A percentile compares a stretch with the other conserved stretches of the same genome.
Conservation (phyloP, 2,888 invertebrate species). For the Brachynemurus nebulosus region DNA sequence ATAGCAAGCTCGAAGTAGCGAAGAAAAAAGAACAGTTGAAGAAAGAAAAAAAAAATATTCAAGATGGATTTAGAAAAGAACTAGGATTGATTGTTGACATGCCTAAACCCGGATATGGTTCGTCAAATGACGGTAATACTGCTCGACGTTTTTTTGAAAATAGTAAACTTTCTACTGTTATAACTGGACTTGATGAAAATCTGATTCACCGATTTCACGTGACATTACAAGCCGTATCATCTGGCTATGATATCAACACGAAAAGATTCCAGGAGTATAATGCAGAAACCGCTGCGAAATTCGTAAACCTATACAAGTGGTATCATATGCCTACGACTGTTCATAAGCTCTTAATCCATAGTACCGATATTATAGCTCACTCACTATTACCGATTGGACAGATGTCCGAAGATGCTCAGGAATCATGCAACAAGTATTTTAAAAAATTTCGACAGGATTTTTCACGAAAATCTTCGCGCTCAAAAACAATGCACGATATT, state of each 20-base stretch:
- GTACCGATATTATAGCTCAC: no score
- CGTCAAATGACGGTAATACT: slow-evolving; percentile 20
- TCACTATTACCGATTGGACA: no score
- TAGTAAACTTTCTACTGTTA: slow-evolving; percentile 16
- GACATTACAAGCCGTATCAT: slow-evolving; percentile 18
- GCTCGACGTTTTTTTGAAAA: slow-evolving; percentile 19
- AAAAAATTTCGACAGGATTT: no score
- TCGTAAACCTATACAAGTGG: slow-evolving; percentile 15
- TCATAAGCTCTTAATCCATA: no score
- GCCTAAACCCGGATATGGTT: slow-evolving; percentile 18
- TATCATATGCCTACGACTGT: slow-evolving; percentile 17
- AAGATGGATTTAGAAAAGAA: slow-evolving; percentile 13
- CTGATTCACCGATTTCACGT: slow-evolving; percentile 19
- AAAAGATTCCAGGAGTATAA: slow-evolving; percentile 18
- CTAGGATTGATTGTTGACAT: slow-evolving; percentile 17
- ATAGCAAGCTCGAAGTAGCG: slow-evolving; percentile 23
- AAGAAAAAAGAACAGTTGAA: slow-evolving; percentile 17
- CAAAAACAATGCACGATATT: no score
- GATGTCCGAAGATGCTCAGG: no score
- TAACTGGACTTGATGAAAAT: slow-evolving; percentile 21
- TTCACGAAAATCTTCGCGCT: no score
- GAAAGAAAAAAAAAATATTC: slow-evolving; percentile 12
- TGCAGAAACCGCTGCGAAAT: slow-evolving; percentile 11
- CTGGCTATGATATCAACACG: slow-evolving; percentile 19
- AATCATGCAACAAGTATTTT: no score